These are phyloP conservation scores for Pterocles gutturalis DNA, from an alignment of 2,113 vertebrate genomes.

Conservation along the genomic window DNA sequence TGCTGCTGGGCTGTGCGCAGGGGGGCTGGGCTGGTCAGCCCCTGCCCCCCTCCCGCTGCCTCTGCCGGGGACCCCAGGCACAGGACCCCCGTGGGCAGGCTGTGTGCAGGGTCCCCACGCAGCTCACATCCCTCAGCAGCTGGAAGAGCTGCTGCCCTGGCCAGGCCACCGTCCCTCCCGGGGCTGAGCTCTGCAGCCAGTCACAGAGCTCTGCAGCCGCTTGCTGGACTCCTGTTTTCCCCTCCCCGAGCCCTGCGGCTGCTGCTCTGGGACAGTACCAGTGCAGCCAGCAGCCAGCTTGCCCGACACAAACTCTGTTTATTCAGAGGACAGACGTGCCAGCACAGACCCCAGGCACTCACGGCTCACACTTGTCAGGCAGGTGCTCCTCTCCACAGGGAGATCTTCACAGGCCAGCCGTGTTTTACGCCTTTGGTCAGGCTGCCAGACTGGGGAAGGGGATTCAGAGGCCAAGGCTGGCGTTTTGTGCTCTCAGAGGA, in stretches of 20 bases:
- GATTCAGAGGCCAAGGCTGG: neutral
- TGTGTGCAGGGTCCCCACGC: rapidly evolving
- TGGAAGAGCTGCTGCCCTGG: neutral
- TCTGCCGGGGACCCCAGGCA: neutral
- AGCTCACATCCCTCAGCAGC: neutral
- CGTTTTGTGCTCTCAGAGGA: neutral
- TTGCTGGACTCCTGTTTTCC: neutral
- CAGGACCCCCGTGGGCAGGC: neutral
- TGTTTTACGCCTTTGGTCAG: neutral
- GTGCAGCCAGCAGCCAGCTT: neutral
- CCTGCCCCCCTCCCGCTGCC: neutral
- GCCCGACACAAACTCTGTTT: neutral
- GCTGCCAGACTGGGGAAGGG: too few species aligned
- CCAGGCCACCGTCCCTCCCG: neutral
- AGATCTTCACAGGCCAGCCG: neutral
- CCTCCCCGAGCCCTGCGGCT: neutral
- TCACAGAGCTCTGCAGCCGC: neutral
- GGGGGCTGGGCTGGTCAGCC: rapidly evolving
- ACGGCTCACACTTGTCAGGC: rapidly evolving
- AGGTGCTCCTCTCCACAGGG: neutral
- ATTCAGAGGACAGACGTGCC: neutral
- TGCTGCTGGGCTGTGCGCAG: neutral
- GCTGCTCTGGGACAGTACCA: neutral
- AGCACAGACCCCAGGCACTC: neutral
- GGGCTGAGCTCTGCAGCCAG: neutral